Evolutionary conservation across 2,113 vertebrate species (phyloP).

Genomic region (Ceratotherium simum): DNA sequence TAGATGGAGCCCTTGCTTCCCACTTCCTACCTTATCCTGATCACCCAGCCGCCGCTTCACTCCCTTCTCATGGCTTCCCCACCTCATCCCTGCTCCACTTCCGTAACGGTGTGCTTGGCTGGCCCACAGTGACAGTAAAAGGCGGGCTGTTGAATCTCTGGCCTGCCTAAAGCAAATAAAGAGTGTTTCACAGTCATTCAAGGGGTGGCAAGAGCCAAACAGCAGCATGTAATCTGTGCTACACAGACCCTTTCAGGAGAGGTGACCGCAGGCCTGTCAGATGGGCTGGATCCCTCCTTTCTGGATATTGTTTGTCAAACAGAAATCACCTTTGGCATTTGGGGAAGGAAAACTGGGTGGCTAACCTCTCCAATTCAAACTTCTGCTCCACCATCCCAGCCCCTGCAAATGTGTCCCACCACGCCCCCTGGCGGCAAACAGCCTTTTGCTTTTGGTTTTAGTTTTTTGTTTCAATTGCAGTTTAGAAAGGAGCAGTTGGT

Average conservation of each 20-base stretch:
- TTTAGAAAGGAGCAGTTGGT: neutral
- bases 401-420: neutral
- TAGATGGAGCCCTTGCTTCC: neutral
- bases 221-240: no score
- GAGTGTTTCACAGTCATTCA: neutral
- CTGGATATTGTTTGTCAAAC: neutral
- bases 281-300: neutral
- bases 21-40: neutral
- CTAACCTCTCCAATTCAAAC: neutral
- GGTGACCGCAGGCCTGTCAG: neutral
- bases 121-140: neutral
- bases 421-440: neutral
- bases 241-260: neutral
- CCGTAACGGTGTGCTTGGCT: fast-evolving
- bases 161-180: no score
- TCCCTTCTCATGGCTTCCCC: neutral
- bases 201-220: neutral
- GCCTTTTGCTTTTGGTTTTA: neutral
- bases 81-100: neutral
- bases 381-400: neutral
- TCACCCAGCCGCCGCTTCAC: neutral
- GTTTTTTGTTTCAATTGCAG: neutral
- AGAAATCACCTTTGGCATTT: neutral
- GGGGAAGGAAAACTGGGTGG: neutral
- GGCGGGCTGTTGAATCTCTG: neutral